Base-by-base conservation (phyloP, 2,113 vertebrate species). In the Dipodomys merriami region DNA sequence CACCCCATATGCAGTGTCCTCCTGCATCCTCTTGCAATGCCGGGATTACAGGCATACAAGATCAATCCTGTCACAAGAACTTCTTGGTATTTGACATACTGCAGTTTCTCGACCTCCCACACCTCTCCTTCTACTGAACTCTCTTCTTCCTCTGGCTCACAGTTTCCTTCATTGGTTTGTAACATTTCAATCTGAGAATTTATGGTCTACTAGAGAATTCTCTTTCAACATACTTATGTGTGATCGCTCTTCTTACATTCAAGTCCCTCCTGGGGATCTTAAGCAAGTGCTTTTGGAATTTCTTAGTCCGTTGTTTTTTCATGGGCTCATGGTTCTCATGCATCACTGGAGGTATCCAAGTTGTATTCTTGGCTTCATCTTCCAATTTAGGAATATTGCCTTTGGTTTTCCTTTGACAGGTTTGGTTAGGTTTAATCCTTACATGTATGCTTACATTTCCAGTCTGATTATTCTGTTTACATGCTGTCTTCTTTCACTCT, bases 351-450 rank as follows among this genome's bases (percentile, higher is more conserved):
- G 19, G 49, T 86, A 19, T 90, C 74, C 8, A 29, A 81, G 25
- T 83, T 49, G 7, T 13, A 82, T 68, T 89, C 77, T 81, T 84
- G 72, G 33, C 60, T 62, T 76, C 27, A 46, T 84, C 46, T 79
- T 78, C 57, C 53, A 64, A 9, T 64, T 91, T 74, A 82, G 82
- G 82, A 57, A 88, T 64, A 73, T 29, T 91, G 46, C 71, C 33
- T 74, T 95, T 79, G 20, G 62, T 89, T 35, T 57, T 68, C 12
- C 60, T 94, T 84, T 91, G 62, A 83, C 35, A 72, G 57, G 4
- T 60, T 86, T 62, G 46, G 22, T 30, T 90, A 49, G 82, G 74
- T 88, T 72, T 93, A 74, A 0, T 65, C 23, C 25, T 88, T 88
- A 53, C 72, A 65, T 86, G 23, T 39, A 73, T 46, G 19, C 29